A percentile compares a stretch with the other conserved stretches of the same genome.
Conservation (phyloP, 1,140 invertebrate genomes). For the Zaprionus davidi region DNA sequence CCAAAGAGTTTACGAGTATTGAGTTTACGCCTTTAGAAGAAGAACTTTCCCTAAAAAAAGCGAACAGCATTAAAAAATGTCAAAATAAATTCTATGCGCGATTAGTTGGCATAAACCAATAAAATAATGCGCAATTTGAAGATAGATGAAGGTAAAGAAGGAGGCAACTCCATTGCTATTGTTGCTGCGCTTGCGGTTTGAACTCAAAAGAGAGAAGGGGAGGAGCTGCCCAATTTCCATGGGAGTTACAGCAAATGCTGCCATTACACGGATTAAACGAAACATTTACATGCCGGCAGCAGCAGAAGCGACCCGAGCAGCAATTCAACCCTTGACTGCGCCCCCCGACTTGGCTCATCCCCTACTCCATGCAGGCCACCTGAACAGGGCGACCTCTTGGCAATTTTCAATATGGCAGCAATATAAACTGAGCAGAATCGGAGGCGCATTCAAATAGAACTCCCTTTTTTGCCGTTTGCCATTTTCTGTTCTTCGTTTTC, state of each 20-base stretch:
- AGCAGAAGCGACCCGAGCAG: constrained; percentile 56
- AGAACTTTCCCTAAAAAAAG: constrained; percentile 6
- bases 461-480: constrained; percentile 3
- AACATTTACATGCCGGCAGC: constrained; percentile 62
- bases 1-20: background rate
- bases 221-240: constrained; percentile 58
- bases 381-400: constrained; percentile 36
- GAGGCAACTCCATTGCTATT: constrained; percentile 26
- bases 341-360: background rate
- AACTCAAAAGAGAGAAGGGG: constrained; percentile 2
- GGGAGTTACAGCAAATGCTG: constrained; percentile 68
- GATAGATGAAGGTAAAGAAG: constrained; percentile 31
- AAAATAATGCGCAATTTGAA: constrained; percentile 57
- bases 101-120: constrained; percentile 63
- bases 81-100: constrained; percentile 55
- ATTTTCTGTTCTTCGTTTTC: constrained; percentile 4
- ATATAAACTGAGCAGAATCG: constrained; percentile 22
- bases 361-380: constrained; percentile 26
- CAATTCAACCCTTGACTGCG: constrained; percentile 38
- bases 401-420: constrained; percentile 56
- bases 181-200: constrained; percentile 58
- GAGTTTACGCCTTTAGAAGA: constrained; percentile 45
- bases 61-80: constrained; percentile 35
- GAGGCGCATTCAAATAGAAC: constrained; percentile 23
- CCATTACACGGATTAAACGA: constrained; percentile 73